phyloP scores from a whole-genome alignment of 2,113 vertebrate species.

The Pteropus alecto region DNA sequence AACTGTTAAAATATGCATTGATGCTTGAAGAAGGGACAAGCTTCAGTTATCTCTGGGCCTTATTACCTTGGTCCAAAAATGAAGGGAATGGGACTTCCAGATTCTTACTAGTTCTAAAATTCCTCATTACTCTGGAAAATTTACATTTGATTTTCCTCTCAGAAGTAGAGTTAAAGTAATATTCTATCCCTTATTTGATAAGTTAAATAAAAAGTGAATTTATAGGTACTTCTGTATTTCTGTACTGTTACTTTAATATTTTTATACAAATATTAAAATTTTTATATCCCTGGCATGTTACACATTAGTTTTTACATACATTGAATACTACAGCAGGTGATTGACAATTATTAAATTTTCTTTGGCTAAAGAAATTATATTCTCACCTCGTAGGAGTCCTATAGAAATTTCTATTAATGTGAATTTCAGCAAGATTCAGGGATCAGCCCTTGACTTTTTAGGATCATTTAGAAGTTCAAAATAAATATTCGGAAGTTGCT shows the following conservation, averaged over 20 bases:
- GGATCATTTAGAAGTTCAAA: not conserved
- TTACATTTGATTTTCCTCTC: not conserved
- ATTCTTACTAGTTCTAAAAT: not conserved
- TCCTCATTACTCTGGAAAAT: not conserved
- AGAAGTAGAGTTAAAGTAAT: not conserved
- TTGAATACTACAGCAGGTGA: conserved; percentile 11
- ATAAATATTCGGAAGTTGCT: not conserved
- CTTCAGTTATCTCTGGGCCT: not conserved
- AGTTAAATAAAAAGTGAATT: not conserved
- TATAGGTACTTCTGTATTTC: not conserved
- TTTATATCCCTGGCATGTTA: not conserved
- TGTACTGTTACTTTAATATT: not conserved
- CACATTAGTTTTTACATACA: not conserved
- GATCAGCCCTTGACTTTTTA: not conserved
- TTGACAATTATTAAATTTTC: not conserved
- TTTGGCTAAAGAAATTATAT: conserved; percentile 11
- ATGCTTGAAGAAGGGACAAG: not conserved
- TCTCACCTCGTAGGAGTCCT: not conserved
- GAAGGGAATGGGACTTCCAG: not conserved
- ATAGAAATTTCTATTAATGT: not conserved
- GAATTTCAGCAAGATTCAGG: not conserved
- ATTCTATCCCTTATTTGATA: not conserved
- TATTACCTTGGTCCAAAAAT: not conserved
- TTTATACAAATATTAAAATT: not conserved
- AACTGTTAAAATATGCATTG: not conserved